Base-by-base conservation (phyloP, 2,113 vertebrate species). In the Heterocephalus glaber region DNA sequence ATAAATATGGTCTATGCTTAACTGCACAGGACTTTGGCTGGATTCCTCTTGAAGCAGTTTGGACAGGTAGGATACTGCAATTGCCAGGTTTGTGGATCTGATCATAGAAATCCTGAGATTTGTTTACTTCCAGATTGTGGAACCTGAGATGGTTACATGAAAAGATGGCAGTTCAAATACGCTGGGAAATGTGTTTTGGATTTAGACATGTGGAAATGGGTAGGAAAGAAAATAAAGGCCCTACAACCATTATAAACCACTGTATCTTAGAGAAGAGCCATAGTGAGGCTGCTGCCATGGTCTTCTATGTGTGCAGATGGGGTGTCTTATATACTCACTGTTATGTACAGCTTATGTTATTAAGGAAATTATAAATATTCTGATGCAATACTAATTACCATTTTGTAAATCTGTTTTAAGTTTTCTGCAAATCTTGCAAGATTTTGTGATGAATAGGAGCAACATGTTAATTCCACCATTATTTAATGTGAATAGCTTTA, bases 201-300 rank as follows among this genome's bases (percentile, higher is more conserved):
- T 74, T 76, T 85, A 22, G 41, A 84, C 22, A 49, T 47, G 60
- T 8, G 94, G 47, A 90, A 72, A 84, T 44, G 41, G 63, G 41
- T 6, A 87, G 86, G 20, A 92, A 93, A 91, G 61, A 96, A 96
- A 85, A 65, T 35, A 93, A 85, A 86, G 63, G 16, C 19, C 72
- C 20, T 16, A 1, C 13, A 58, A 61, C 24, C 38, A 22, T 63
- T 66, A 58, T 13, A 79, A 79, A 84, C 17, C 19, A n/a, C 44
- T 54, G n/a, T 60, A 68, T 80, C 56, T 58, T 63, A 87, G 49
- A 61, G 35, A 82, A 52, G 4, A 70, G 20, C 60, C 30, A 41
- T 6, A n/a, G 66, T 41, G 28, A 94, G n/a, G 30, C 54, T 90
- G 35, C 47, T 74, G 83, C 30, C 58, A 24, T 47, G 3, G 33